Base-by-base conservation (phyloP, 2,113 vertebrate genomes). In the Macaca nemestrina region DNA sequence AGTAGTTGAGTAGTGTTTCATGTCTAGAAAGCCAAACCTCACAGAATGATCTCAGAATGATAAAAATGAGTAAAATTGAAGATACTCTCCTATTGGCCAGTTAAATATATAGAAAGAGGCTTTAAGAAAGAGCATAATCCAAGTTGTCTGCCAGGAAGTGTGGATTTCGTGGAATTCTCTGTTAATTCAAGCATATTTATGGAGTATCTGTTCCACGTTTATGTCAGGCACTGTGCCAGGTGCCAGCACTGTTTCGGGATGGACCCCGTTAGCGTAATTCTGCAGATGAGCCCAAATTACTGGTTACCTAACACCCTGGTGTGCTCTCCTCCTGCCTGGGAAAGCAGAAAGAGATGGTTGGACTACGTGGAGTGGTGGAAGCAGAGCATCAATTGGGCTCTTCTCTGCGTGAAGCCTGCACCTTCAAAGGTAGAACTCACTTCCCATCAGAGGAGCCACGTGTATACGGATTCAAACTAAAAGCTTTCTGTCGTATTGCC, bases 371-470 rank as follows among this genome's bases (percentile, higher is more conserved):
- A 91, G 50, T 20, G 52, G 70, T 22, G 55, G 27, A 2, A 32
- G 73, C 1, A 64, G 73, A 43, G 40, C 72, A 43, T 76, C 40
- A 92, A 6, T 78, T 16, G 52, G 88, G 32, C 70, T 30, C 87
- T 30, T 76, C 93, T 84, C 93, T 76, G 84, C 43, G 3, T 61
- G 95, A 91, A 93, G 87, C 61, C 52, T 48, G 32, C 30, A 30
- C 27, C 75, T 85, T 83, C 94, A 94, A 84, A 96, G 85, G 20
- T 75, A 61, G 80, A 92, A 59, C 92, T 97, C 90, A 86, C 93
- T 88, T 88, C n/a, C 73, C 52, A n/a, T 83, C 83, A 76, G 73
- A 97, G 82, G 27, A 80, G 40, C 3, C 18, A 68, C 73, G 82
- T 88, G 32, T 75, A 23, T 67, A 55, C 4, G 8, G 68, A 93